Evolutionary conservation across 2,797 vertebrate species (phyloP).

Genomic region (Choloepus didactylus): DNA sequence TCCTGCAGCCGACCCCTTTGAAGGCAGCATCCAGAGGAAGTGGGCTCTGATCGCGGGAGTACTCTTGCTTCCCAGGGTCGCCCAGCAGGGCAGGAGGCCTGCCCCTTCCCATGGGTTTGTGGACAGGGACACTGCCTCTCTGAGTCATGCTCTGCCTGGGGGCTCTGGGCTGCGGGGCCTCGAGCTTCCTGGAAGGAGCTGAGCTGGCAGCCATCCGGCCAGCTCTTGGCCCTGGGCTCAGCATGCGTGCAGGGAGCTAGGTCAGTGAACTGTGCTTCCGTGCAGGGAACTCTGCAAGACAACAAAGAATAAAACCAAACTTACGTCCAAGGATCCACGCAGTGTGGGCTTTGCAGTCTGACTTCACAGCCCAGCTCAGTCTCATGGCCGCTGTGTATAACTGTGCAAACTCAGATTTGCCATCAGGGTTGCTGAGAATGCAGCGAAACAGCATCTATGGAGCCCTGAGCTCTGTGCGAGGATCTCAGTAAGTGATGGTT

Average conservation of each 20-base stretch:
- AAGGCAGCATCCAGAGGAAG: background rate
- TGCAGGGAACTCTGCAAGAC: background rate
- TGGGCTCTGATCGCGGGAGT: background rate
- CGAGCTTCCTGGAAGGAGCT: background rate
- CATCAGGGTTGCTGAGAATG: background rate
- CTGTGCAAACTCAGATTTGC: background rate
- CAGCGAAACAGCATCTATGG: background rate
- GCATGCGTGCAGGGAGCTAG: background rate
- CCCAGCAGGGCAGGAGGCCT: background rate
- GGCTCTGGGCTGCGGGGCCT: background rate
- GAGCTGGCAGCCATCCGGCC: background rate
- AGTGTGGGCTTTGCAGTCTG: background rate
- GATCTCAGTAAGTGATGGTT: background rate
- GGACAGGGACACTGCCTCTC: background rate
- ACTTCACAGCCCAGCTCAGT: background rate
- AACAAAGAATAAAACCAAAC: background rate
- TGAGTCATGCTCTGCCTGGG: background rate
- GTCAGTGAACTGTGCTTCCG: background rate
- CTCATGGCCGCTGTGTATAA: fast-evolving
- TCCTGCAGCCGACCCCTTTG: background rate
- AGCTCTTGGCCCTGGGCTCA: background rate
- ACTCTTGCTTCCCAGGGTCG: background rate
- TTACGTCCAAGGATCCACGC: background rate
- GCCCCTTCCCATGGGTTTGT: background rate
- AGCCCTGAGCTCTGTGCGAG: background rate